phyloP scores from a whole-genome alignment of 2,888 invertebrate genomes.

The Tromatobia lineatoria region DNA sequence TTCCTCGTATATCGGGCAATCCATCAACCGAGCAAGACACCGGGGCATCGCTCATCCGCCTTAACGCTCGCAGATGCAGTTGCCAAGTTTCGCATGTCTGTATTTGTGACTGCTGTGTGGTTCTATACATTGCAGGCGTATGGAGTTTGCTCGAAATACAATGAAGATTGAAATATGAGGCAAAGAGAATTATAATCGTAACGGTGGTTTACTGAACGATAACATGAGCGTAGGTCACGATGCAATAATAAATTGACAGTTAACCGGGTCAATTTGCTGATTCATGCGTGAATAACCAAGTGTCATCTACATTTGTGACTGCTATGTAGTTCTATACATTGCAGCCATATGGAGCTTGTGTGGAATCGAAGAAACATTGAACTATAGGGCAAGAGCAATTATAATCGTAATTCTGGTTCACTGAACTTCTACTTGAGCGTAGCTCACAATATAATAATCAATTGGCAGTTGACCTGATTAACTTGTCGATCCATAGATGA shows the following conservation, averaged over 20 bases:
- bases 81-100: conserved; percentile 76
- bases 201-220: not conserved
- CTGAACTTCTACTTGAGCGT: not conserved
- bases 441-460: no score
- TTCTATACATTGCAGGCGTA: conserved; percentile 47
- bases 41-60: conserved; percentile 80
- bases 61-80: conserved; percentile 77
- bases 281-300: no score
- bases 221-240: not conserved
- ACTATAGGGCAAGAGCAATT: not conserved
- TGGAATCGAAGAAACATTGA: not conserved
- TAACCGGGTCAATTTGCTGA: no score
- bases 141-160: not conserved
- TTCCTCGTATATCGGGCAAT: conserved; percentile 78
- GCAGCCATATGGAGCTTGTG: not conserved
- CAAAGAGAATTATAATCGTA: not conserved
- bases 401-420: not conserved
- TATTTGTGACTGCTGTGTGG: conserved; percentile 61
- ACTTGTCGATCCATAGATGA: no score
- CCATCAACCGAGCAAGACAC: conserved; percentile 80
- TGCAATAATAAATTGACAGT: no score
- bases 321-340: conserved; percentile 59
- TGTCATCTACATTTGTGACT: conserved; percentile 64
- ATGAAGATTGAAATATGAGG: not conserved
- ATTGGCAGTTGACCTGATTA: no score